phyloP scores from a whole-genome alignment of 2,888 invertebrate genomes.

The Stenichneumon culpator region DNA sequence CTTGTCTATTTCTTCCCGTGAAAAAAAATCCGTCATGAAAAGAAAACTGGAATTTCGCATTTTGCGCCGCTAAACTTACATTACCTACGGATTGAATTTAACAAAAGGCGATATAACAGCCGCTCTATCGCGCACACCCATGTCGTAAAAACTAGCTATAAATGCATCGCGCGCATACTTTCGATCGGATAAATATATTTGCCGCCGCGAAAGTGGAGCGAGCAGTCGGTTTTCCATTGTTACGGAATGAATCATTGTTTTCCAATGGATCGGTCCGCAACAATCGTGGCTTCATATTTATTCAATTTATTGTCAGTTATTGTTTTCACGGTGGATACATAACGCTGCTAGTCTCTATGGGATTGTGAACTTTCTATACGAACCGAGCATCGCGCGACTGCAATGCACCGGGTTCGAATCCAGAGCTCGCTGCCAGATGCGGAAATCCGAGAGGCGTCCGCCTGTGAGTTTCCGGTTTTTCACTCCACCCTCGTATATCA shows the following conservation, averaged over 20 bases:
- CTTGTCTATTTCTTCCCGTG: not conserved
- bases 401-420: not conserved
- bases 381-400: not conserved
- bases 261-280: constrained; percentile 27
- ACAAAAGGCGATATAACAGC: constrained; percentile 10
- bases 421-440: constrained; percentile 39
- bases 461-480: constrained; percentile 64
- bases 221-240: constrained; percentile 59
- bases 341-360: not conserved
- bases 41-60: not conserved
- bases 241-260: constrained; percentile 52
- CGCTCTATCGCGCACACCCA: not conserved
- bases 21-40: constrained; percentile 28
- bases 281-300: constrained; percentile 57
- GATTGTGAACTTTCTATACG: constrained; percentile 26
- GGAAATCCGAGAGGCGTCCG: constrained; percentile 49
- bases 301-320: constrained; percentile 60
- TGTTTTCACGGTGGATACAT: constrained; percentile 18
- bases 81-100: constrained; percentile 15
- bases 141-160: constrained; percentile 35
- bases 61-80: not conserved
- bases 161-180: constrained; percentile 25
- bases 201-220: constrained; percentile 59
- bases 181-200: constrained; percentile 43
- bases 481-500: constrained; percentile 17